Base-by-base conservation (phyloP, 2,113 vertebrate species). In the Colossoma macropomum region DNA sequence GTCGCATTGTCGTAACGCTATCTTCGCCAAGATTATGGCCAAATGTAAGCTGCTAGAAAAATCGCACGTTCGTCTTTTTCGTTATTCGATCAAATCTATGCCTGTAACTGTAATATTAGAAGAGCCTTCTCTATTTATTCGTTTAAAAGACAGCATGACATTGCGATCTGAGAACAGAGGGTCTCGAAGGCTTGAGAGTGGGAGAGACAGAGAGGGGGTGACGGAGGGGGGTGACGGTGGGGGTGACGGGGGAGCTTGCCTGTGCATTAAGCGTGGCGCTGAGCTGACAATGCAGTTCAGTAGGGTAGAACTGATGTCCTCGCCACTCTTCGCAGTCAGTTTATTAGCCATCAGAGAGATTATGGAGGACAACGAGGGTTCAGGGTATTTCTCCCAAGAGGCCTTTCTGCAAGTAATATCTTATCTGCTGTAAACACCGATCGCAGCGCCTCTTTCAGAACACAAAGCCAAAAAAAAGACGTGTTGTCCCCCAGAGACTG, bases 281-380 rank as follows among this genome's bases (percentile, higher is more conserved):
- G 66, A 60, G n/a, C 80, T 79, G 66, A 77, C 66, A 65, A 28
- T 16, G 45, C 54, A 69, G 59, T 68, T 80, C 82, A 75, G 32
- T 70, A 84, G 59, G 38, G 75, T 71, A 56, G 86, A 84, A 82
- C 81, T 59, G 54, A 84, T 85, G 88, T 88, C 88, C 84, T 56
- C 50, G 83, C 59, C 52, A 30, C 54, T 86, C 69, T 68, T 79
- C 66, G 68, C 54, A 59, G 85, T 62, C 74, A 86, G 87, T 90
- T 92, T 87, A 93, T 93, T 90, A 88, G 88, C 82, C 75, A 87
- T 89, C 89, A 84, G 74, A 54, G 83, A 80, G 86, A 88, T 91
- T 89, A 82, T 73, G 27, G 84, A 76, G 89, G 90, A 85, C 92
- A 87, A 77, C 75, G 71, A n/a, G 74, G 76, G 91, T 89, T 92